Evolutionary conservation across 1,140 invertebrate species (phyloP).

Genomic region (Mizuhopecten yessoensis): DNA sequence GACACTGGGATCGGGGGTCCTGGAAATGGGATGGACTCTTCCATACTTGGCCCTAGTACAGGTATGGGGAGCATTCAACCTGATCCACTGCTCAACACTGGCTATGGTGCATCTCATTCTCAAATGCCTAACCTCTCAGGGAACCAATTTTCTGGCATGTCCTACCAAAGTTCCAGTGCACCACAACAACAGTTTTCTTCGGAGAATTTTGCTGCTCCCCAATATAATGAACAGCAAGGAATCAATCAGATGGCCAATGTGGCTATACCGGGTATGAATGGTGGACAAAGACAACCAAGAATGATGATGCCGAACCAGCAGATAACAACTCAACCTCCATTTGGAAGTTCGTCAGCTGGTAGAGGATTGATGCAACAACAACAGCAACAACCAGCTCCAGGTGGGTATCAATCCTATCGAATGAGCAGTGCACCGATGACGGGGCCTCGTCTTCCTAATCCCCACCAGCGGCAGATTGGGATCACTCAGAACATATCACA

Average conservation of each 20-base stretch:
- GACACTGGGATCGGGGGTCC: constrained; percentile 51
- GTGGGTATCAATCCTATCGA: constrained; percentile 57
- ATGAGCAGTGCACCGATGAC: constrained; percentile 11
- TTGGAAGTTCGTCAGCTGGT: constrained; percentile 15
- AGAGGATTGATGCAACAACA: constrained; percentile 40
- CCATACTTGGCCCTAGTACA: background rate
- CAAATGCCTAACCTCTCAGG: constrained; percentile 55
- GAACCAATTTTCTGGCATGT: constrained; percentile 49
- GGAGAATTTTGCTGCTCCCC: constrained; percentile 46
- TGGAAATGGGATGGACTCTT: constrained; percentile 53
- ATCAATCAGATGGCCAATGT: constrained; percentile 50
- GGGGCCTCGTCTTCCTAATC: constrained; percentile 67
- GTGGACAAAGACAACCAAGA: constrained; percentile 44
- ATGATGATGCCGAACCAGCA: constrained; percentile 48
- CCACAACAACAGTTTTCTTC: constrained; percentile 51
- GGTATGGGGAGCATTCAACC: constrained; percentile 23
- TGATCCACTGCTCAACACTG: constrained; percentile 44
- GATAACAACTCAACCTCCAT: constrained; percentile 47
- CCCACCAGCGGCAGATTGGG: constrained; percentile 61
- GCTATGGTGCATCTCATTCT: constrained; percentile 17
- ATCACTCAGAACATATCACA: constrained; percentile 56
- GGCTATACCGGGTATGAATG: background rate
- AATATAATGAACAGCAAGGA: constrained; percentile 51
- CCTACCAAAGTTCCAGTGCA: constrained; percentile 47
- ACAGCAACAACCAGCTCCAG: constrained; percentile 47